A percentile compares a stretch with the other conserved stretches of the same genome.
Conservation (phyloP, 2,113 vertebrate genomes). For the Clarias gariepinus region DNA sequence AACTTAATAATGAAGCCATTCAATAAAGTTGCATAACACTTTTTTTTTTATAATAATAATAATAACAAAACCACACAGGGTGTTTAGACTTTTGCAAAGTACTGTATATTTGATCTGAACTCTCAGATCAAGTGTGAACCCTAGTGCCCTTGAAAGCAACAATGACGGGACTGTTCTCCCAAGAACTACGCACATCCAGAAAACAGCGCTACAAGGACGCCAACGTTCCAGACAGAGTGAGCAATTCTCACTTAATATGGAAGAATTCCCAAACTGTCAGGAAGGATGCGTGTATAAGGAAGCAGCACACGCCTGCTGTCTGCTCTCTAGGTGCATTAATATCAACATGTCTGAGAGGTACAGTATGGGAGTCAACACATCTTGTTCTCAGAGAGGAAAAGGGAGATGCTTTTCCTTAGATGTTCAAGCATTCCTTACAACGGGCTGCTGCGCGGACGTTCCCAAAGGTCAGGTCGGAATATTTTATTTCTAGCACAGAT, state of each 20-base stretch:
- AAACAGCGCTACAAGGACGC: not conserved
- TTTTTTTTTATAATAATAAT: no score
- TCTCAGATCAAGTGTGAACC: constrained; percentile 8
- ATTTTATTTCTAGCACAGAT: constrained; percentile 66
- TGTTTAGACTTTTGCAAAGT: no score
- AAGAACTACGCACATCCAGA: constrained; percentile 58
- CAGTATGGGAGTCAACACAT: not conserved
- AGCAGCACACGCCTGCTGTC: constrained; percentile 43
- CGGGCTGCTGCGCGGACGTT: constrained; percentile 12
- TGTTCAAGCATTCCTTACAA: constrained; percentile 2
- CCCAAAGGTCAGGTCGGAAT: not conserved
- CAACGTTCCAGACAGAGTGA: constrained; percentile 44
- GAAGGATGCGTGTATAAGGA: constrained; percentile 53
- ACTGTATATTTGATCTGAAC: constrained; percentile 4
- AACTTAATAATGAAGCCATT: no score
- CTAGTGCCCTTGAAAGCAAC: not conserved
- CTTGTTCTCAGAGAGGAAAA: not conserved
- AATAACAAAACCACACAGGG: no score
- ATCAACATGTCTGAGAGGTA: not conserved
- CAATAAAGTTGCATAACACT: no score
- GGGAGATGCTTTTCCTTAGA: not conserved
- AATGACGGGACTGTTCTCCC: not conserved
- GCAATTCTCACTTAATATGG: constrained; percentile 45
- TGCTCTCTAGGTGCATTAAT: constrained; percentile 34
- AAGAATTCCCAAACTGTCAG: constrained; percentile 53